Percentiles rank a stretch among this genome's conserved stretches.
Evolutionary conservation across 1,140 invertebrate genomes (phyloP).

Genomic region (Aphidius ervi): DNA sequence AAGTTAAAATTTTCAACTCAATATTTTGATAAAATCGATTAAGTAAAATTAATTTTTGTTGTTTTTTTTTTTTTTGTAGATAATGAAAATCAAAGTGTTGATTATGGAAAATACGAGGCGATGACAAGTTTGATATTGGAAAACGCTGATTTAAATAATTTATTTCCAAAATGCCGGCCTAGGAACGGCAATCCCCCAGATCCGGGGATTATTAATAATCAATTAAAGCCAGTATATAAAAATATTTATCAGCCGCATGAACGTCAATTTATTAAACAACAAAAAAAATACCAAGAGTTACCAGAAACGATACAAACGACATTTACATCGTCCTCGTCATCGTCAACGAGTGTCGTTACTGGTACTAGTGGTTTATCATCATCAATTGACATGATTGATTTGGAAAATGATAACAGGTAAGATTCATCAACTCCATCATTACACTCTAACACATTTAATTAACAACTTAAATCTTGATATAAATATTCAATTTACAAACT

Average conservation of each 20-base stretch:
- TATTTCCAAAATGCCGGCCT: constrained; percentile 55
- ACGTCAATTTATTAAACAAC: constrained; percentile 33
- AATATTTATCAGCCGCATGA: constrained; percentile 46
- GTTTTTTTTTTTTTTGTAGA: constrained; percentile 21
- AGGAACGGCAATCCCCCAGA: constrained; percentile 45
- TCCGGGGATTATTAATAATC: constrained; percentile 32
- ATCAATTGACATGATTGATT: constrained; percentile 50
- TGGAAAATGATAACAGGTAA: constrained; percentile 52
- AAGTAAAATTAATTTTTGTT: too few species aligned
- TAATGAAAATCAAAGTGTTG: constrained; percentile 35
- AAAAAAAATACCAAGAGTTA: constrained; percentile 26
- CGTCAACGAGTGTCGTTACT: constrained; percentile 36
- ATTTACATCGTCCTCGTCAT: constrained; percentile 30
- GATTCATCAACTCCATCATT: constrained; percentile 20
- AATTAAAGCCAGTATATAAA: constrained; percentile 19
- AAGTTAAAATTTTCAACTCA: too few species aligned
- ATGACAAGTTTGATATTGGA: constrained; percentile 55
- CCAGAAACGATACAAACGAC: constrained; percentile 24
- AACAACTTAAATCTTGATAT: background rate
- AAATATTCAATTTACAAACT: background rate
- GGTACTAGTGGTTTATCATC: constrained; percentile 32
- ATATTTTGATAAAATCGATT: too few species aligned
- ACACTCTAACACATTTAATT: background rate
- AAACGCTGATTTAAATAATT: constrained; percentile 52
- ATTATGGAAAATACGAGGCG: constrained; percentile 44